These are phyloP conservation scores for Tachycineta bicolor DNA, from an alignment of 2,113 vertebrate genomes.

Conservation along the genomic window DNA sequence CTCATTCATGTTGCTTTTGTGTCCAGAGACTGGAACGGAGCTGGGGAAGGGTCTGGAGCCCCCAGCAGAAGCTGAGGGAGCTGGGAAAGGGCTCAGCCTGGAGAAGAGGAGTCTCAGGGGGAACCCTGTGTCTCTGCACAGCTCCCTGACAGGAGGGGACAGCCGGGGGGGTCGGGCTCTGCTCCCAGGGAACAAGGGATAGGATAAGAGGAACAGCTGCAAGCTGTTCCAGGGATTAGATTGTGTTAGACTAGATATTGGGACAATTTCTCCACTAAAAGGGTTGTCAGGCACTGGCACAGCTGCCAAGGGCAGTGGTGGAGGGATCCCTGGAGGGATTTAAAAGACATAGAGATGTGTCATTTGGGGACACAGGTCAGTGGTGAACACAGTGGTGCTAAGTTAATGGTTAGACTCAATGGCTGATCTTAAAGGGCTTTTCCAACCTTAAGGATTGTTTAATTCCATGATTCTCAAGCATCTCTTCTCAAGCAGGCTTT, in stretches of 20 bases:
- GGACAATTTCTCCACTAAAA: not conserved
- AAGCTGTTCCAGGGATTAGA: not conserved
- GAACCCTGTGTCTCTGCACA: not conserved
- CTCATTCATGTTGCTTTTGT: not conserved
- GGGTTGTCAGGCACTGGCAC: not conserved
- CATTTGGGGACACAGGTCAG: not conserved
- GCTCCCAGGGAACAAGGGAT: not conserved
- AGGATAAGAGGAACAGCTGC: not conserved
- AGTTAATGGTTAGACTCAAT: not conserved
- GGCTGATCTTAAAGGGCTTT: not conserved
- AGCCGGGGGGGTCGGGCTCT: accelerated
- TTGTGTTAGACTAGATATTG: not conserved
- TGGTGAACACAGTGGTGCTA: not conserved
- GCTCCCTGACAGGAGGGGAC: not conserved
- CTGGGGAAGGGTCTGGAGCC: not conserved
- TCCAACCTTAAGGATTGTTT: not conserved
- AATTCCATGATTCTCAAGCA: not conserved
- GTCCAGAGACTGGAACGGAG: accelerated
- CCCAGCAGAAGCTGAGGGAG: not conserved
- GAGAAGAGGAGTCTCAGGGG: not conserved
- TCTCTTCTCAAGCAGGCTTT: not conserved
- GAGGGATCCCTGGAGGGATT: not conserved
- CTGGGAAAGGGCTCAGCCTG: not conserved
- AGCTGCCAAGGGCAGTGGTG: not conserved
- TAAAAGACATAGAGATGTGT: not conserved